Evolutionary conservation across 2,888 invertebrate genomes (phyloP).

Genomic region (Hedychridium roseum): DNA sequence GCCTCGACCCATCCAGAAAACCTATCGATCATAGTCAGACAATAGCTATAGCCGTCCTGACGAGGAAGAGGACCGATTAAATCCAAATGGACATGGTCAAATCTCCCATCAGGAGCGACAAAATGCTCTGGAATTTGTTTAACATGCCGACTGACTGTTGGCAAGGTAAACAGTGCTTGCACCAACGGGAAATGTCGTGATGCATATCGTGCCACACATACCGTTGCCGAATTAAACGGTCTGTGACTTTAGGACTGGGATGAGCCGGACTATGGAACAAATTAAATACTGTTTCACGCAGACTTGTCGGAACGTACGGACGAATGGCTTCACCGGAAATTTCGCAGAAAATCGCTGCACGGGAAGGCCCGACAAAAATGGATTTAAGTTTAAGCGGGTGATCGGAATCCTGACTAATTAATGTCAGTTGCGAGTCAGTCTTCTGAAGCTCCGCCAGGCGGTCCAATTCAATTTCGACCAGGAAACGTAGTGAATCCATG

Average conservation of each 20-base stretch:
- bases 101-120: not conserved
- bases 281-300: not conserved
- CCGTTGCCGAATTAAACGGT: not conserved
- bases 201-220: not conserved
- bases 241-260: not conserved
- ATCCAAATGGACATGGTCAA: not conserved
- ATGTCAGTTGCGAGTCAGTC: constrained; percentile 2
- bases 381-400: not conserved
- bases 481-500: not conserved
- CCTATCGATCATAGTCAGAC: constrained; percentile 46
- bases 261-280: not conserved
- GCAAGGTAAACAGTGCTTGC: not conserved
- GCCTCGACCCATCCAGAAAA: too few species aligned
- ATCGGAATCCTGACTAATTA: not conserved
- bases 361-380: constrained; percentile 4
- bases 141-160: not conserved
- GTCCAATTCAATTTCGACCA: not conserved
- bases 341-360: constrained; percentile 1
- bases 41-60: constrained; percentile 29
- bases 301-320: not conserved
- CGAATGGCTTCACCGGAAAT: not conserved
- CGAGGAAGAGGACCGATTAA: not conserved
- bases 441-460: constrained; percentile 4
- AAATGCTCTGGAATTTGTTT: not conserved
- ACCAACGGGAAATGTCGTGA: not conserved